Conservation (phyloP, 2,113 vertebrate species). For the Dasyurus viverrinus region DNA sequence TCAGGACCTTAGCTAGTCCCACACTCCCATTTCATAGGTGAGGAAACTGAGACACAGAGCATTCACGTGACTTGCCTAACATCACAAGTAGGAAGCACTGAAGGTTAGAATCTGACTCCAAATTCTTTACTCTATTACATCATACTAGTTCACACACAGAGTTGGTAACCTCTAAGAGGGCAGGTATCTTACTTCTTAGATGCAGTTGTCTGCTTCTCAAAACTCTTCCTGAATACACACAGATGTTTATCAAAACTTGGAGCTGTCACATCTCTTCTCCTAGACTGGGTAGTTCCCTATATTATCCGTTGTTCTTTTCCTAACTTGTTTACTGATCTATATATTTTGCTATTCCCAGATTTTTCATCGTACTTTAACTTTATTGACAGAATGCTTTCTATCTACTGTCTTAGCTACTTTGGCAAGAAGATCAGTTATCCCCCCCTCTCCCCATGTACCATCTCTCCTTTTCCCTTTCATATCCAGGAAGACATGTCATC, state of each 20-base stretch:
- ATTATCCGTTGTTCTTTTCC: not conserved
- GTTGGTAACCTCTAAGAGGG: not conserved
- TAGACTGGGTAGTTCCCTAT: not conserved
- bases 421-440: not conserved
- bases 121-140: no score
- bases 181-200: not conserved
- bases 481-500: not conserved
- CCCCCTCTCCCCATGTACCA: no score
- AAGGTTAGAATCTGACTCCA: no score
- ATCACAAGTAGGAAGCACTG: no score
- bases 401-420: not conserved
- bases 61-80: not conserved
- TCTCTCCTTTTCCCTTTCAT: not conserved
- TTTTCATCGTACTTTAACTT: not conserved
- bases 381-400: not conserved
- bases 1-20: not conserved
- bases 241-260: not conserved
- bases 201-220: not conserved
- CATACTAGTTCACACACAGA: not conserved
- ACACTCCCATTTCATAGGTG: not conserved
- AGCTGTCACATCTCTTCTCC: not conserved
- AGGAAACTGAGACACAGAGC: not conserved
- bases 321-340: not conserved
- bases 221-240: not conserved
- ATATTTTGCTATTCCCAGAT: not conserved